phyloP scores from a whole-genome alignment of 2,113 vertebrate species.

The Struthio camelus region DNA sequence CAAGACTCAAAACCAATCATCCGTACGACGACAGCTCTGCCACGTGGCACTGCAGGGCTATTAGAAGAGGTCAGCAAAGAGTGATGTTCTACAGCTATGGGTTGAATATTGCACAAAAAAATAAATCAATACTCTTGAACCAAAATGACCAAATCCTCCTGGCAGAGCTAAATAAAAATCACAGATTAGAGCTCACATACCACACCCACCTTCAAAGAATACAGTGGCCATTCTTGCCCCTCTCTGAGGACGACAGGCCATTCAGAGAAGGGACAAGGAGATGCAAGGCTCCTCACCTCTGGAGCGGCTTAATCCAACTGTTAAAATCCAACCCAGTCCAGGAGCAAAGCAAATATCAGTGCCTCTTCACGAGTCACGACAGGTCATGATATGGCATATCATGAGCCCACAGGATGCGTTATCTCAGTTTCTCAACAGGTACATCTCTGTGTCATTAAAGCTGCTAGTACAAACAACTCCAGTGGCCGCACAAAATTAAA shows the following conservation, averaged over 20 bases:
- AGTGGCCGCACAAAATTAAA: background rate
- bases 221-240: background rate
- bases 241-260: background rate
- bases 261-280: background rate
- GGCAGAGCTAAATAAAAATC: background rate
- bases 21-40: background rate
- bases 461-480: background rate
- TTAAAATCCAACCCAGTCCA: background rate
- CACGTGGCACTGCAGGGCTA: background rate
- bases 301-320: background rate
- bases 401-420: background rate
- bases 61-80: background rate
- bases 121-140: background rate
- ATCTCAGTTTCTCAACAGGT: background rate
- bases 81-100: background rate
- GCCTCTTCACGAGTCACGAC: background rate
- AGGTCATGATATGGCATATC: accelerated
- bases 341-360: background rate
- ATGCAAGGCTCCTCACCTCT: background rate
- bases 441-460: background rate
- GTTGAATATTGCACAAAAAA: background rate
- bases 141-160: constrained; percentile 1
- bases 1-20: background rate
- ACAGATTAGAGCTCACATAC: background rate
- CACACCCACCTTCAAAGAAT: background rate